Evolutionary conservation across 2,113 vertebrate genomes (phyloP).

Genomic region (Brachionichthys hirsutus): DNA sequence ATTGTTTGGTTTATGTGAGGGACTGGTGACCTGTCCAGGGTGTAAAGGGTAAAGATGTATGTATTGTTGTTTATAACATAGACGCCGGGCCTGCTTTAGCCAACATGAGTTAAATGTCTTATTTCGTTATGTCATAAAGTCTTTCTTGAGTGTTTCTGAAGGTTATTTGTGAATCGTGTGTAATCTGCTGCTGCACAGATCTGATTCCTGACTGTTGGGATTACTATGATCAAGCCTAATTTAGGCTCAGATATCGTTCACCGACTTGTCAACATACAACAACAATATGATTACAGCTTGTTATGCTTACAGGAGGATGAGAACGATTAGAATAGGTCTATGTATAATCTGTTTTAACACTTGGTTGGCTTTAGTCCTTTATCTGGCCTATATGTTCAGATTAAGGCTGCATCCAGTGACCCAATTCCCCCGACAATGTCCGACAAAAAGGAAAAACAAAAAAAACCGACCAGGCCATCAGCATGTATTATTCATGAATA

Average conservation of each 20-base stretch:
- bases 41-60: too few species aligned
- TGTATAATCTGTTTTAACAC: constrained; percentile 49
- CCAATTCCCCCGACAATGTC: constrained; percentile 55
- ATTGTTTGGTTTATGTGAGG: too few species aligned
- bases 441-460: constrained; percentile 14
- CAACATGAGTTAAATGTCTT: too few species aligned
- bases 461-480: constrained; percentile 50
- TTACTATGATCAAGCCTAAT: constrained; percentile 48
- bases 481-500: constrained; percentile 44
- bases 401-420: constrained; percentile 61
- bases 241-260: constrained; percentile 40
- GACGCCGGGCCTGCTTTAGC: too few species aligned
- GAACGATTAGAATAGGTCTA: constrained; percentile 42
- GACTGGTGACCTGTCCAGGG: too few species aligned
- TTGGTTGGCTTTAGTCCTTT: constrained; percentile 37
- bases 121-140: too few species aligned
- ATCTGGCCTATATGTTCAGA: constrained; percentile 55
- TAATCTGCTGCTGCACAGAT: constrained; percentile 6
- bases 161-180: constrained; percentile 6
- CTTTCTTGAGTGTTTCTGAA: background rate
- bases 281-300: constrained; percentile 53
- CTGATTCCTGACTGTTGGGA: constrained; percentile 31
- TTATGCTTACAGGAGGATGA: constrained; percentile 36
- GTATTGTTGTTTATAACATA: too few species aligned
- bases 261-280: constrained; percentile 48